Evolutionary conservation across 1,140 invertebrate species (phyloP).

Genomic region (Zaprionus lachaisei): DNA sequence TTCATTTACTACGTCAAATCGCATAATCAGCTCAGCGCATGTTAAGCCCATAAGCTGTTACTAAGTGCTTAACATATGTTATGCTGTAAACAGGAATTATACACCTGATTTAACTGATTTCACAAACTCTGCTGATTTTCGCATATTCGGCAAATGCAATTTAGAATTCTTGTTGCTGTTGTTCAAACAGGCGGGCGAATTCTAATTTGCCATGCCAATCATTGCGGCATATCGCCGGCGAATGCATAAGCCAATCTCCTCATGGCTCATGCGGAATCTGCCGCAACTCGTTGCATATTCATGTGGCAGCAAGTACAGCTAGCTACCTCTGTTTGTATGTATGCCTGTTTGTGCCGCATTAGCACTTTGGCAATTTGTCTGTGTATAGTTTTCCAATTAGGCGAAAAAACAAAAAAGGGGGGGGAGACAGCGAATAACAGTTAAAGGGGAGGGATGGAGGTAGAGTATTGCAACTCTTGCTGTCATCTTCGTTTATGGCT

Average conservation of each 20-base stretch:
- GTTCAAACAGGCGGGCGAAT: slow-evolving; percentile 5
- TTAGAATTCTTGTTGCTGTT: background rate
- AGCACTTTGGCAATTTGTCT: slow-evolving; percentile 47
- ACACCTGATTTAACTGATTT: background rate
- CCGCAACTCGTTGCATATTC: slow-evolving; percentile 6
- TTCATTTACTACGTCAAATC: background rate
- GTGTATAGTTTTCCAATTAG: slow-evolving; percentile 75
- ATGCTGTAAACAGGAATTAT: background rate
- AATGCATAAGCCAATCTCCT: slow-evolving; percentile 8
- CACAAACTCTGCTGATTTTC: background rate
- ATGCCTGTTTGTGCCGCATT: slow-evolving; percentile 29
- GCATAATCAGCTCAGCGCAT: background rate
- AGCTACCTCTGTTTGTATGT: slow-evolving; percentile 3
- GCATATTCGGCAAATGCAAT: background rate
- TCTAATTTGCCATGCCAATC: slow-evolving; percentile 13
- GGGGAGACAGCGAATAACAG: background rate
- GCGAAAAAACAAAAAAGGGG: slow-evolving; percentile 38
- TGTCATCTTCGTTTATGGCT: slow-evolving; percentile 65
- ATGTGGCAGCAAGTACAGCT: background rate
- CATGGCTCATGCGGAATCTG: background rate
- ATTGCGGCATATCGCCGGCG: slow-evolving; percentile 4
- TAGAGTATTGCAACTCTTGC: slow-evolving; percentile 16
- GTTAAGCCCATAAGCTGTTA: background rate
- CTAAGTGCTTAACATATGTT: slow-evolving; percentile 1
- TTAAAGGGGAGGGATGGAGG: background rate